Base-by-base conservation (phyloP, 2,888 invertebrate genomes). In the Smittia aterrima region DNA sequence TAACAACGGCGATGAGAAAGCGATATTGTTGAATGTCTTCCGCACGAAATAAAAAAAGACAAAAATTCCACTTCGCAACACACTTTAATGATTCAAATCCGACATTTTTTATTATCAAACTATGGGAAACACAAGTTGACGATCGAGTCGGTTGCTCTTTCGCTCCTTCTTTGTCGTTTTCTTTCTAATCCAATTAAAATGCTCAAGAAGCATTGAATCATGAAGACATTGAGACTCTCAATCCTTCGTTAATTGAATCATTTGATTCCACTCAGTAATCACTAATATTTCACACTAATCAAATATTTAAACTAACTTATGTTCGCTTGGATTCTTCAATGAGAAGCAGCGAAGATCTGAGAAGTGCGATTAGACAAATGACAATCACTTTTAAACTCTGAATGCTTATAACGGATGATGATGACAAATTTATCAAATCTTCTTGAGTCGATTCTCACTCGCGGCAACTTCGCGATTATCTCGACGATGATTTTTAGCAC, bases 141-240 rank as follows among this genome's bases (percentile, higher is more conserved):
- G 7, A 25, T 11, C 25, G 22, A 27, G 13, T 62, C 22, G 9
- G 24, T 62, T 62, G 32, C n/a, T n/a, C n/a, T n/a, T n/a, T n/a
- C n/a, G n/a, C n/a, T n/a, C n/a, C n/a, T n/a, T n/a, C n/a, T n/a
- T n/a, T n/a, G n/a, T n/a, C n/a, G n/a, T n/a, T n/a, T 47, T 47
- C n/a, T 47, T 7, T 68, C 24, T 68, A 68, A 68, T 68, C 68
- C 68, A 68, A 68, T 68, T 68, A 68, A 24, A 25, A 47, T 24
- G 47, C 25, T 68, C 24, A 22, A 68, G 41, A 68, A 68, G 24
- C 64, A 64, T 64, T 64, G 64, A 66, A 40, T 40, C 38, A 7
- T 66, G n/a, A 66, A 38, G 16, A 24, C 32, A 7, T 38, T 13
- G 9, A 66, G 38, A 38, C 18, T 13, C 53, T 68, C 68, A 24